Evolutionary conservation across 2,888 invertebrate species (phyloP).

Genomic region (Lepidochitona cinerea): DNA sequence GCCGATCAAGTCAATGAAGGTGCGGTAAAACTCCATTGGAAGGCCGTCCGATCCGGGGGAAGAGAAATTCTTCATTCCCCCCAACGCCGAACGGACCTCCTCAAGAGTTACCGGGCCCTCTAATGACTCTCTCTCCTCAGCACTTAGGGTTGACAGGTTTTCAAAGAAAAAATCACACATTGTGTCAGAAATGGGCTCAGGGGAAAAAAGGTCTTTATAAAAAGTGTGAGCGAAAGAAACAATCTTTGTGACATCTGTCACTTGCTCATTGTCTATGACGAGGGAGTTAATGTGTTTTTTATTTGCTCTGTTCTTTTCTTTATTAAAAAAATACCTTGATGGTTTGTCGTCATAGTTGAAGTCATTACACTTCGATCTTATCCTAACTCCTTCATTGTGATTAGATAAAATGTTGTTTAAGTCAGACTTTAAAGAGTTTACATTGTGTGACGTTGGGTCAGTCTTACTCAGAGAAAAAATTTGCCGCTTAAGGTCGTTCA

Average conservation of each 20-base stretch:
- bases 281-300: slow-evolving; percentile 2
- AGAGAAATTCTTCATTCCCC: slow-evolving; percentile 2
- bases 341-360: slow-evolving; percentile 10
- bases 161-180: neutral
- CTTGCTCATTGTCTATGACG: neutral
- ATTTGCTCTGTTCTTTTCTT: neutral
- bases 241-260: no score
- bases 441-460: no score
- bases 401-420: neutral
- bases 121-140: neutral
- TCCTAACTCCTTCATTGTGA: neutral
- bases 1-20: slow-evolving; percentile 10
- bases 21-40: slow-evolving; percentile 2
- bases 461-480: no score
- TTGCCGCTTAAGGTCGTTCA: no score
- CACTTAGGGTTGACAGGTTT: neutral
- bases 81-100: neutral
- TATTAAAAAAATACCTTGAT: slow-evolving; percentile 6
- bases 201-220: neutral
- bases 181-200: neutral
- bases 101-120: neutral
- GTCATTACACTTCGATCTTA: neutral
- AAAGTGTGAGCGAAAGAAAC: no score
- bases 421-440: no score
- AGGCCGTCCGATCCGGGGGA: slow-evolving; percentile 9